Evolutionary conservation across 2,797 vertebrate species (phyloP), one percentile per base, ranked within the genome.

Genomic region (Myotis findleyi): DNA sequence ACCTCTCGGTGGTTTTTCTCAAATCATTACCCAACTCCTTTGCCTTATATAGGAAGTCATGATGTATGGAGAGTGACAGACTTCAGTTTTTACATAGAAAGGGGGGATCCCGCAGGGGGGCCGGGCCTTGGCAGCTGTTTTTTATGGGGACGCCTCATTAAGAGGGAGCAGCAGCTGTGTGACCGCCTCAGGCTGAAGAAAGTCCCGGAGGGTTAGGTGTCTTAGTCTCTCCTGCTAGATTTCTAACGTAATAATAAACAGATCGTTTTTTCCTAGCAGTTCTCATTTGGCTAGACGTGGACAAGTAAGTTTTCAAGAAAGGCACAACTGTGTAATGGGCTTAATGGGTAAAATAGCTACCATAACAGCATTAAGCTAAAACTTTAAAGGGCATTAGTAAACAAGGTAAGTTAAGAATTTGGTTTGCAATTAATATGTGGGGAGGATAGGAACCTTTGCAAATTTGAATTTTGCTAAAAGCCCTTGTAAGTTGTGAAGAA

Each of bases 201-300:
- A 57, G 49, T 68, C 87, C 59, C 6, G 10, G 47, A 68, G 80
- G 73, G n/a, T 82, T 44, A 62, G 91, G 64, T 91, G 69, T 57
- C 83, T 85, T 75, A 14, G 86, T 96, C 88, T 97, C 92, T 97
- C 96, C 97, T 98, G 95, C 92, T 98, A 95, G 88, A 97, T 98
- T 97, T 98, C 97, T 98, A 98, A 97, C 82, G 97, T 97, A 98
- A 98, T 97, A 98, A 97, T 97, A 97, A 95, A 97, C 96, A 95
- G 80, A 97, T 97, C 96, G 97, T 94, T 97, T 66, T 57, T 53
- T 27, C 18, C 91, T 93, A 97, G 95, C 87, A 95, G 89, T 97
- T 97, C 97, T 96, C 94, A 95, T 98, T 98, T 98, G 97, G 94
- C 96, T 97, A 97, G 96, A 97, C 97, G 96, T 96, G 96, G 95